These are phyloP conservation scores for Rhinella marina DNA, from an alignment of 2,797 vertebrate genomes.

Conservation along the genomic window DNA sequence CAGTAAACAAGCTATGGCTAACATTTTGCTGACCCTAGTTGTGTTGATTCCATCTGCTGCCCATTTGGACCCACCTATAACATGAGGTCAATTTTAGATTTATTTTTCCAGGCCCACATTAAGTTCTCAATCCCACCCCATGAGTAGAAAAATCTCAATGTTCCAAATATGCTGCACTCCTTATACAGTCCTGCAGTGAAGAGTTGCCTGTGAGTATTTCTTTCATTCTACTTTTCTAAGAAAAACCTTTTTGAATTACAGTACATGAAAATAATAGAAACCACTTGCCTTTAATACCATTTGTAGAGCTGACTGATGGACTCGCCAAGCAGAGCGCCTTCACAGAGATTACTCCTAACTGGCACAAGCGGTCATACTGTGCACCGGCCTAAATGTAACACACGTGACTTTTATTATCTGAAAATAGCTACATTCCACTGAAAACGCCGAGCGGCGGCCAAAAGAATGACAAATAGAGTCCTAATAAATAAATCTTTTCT, in stretches of 20 bases:
- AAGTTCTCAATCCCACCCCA: no score
- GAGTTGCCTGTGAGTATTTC: background rate
- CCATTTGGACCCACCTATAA: no score
- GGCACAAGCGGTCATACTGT: conserved; percentile 31
- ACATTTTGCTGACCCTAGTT: no score
- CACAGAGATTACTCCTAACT: conserved; percentile 26
- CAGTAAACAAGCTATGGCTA: no score
- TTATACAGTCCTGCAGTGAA: background rate
- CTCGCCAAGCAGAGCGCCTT: conserved; percentile 14
- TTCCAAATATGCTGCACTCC: background rate
- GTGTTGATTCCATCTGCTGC: no score
- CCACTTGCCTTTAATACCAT: conserved; percentile 45
- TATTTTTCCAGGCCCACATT: no score
- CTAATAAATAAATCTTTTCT: conserved; percentile 54
- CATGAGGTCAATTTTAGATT: no score
- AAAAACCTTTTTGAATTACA: conserved; percentile 34
- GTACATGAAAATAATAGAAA: conserved; percentile 56
- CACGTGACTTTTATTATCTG: conserved; percentile 56
- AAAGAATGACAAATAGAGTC: conserved; percentile 43
- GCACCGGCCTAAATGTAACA: conserved; percentile 28
- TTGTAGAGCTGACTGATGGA: conserved; percentile 19
- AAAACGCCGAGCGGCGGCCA: conserved; percentile 36
- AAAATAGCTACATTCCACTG: conserved; percentile 25
- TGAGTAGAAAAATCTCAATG: no score
- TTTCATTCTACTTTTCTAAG: conserved; percentile 34